phyloP scores from a whole-genome alignment of 2,888 invertebrate genomes.

The Trissolcus japonicus region DNA sequence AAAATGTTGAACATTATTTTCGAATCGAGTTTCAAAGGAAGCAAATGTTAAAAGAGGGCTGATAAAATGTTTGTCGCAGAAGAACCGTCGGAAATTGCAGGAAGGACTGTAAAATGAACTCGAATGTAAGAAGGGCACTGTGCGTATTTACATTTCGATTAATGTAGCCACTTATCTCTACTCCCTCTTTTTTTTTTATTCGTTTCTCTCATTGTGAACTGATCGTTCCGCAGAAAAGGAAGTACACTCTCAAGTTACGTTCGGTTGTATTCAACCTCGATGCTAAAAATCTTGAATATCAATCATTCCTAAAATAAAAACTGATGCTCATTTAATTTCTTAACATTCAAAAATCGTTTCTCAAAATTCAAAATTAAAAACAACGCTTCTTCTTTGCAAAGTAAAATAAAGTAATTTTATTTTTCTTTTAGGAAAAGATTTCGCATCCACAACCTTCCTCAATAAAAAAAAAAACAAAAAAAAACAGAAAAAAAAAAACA shows the following conservation, averaged over 20 bases:
- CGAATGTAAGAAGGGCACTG: constrained; percentile 47
- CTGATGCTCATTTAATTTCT: no score
- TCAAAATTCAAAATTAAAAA: no score
- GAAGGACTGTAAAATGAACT: constrained; percentile 46
- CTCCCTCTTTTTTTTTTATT: constrained; percentile 53
- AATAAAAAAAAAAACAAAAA: no score
- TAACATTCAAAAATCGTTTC: no score
- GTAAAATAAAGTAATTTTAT: no score
- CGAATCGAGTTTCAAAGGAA: not conserved
- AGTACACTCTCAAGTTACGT: constrained; percentile 16
- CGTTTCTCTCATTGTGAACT: constrained; percentile 60
- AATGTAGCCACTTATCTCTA: constrained; percentile 55
- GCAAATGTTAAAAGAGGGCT: constrained; percentile 21
- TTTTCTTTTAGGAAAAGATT: no score
- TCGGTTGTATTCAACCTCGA: no score
- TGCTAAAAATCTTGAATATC: no score
- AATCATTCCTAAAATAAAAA: no score
- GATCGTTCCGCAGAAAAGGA: constrained; percentile 53
- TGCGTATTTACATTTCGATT: constrained; percentile 56
- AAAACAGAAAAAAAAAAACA: no score
- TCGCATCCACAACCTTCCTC: no score
- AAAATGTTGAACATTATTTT: not conserved
- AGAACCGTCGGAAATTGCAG: constrained; percentile 21
- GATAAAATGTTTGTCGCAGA: constrained; percentile 41
- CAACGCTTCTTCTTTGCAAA: no score